A percentile compares a stretch with the other conserved stretches of the same genome.
These are phyloP conservation scores for Erpobdella octoculata DNA, from an alignment of 2,888 invertebrate genomes.

Conservation along the genomic window DNA sequence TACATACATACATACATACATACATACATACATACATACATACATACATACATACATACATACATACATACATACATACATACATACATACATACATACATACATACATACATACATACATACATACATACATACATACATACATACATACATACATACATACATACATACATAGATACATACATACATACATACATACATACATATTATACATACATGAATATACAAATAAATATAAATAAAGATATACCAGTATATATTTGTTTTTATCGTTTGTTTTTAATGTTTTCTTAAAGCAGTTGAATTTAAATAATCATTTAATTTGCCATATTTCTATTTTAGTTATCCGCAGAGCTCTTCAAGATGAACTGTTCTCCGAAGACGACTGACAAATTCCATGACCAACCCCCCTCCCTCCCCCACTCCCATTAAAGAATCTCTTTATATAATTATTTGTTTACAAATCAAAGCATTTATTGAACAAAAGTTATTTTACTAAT, in stretches of 20 bases:
- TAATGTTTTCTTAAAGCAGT: too few relatives aligned
- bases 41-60: constrained; percentile 24
- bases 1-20: constrained; percentile 29
- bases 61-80: constrained; percentile 27
- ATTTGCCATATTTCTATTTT: too few relatives aligned
- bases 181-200: constrained; percentile 10
- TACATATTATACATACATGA: not conserved
- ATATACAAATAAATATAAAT: not conserved
- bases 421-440: too few relatives aligned
- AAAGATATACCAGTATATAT: not conserved
- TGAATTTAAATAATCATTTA: too few relatives aligned
- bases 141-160: constrained; percentile 1
- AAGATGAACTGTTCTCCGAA: too few relatives aligned
- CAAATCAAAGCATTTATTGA: too few relatives aligned
- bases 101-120: constrained; percentile 1
- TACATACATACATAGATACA: constrained; percentile 19
- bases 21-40: constrained; percentile 24
- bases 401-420: too few relatives aligned
- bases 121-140: constrained; percentile 1
- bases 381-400: too few relatives aligned
- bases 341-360: too few relatives aligned
- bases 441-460: too few relatives aligned
- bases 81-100: not conserved
- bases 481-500: too few relatives aligned
- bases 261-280: too few relatives aligned